These are phyloP conservation scores for Drosophila lowei DNA, from an alignment of 1,140 invertebrate genomes.

Conservation along the genomic window DNA sequence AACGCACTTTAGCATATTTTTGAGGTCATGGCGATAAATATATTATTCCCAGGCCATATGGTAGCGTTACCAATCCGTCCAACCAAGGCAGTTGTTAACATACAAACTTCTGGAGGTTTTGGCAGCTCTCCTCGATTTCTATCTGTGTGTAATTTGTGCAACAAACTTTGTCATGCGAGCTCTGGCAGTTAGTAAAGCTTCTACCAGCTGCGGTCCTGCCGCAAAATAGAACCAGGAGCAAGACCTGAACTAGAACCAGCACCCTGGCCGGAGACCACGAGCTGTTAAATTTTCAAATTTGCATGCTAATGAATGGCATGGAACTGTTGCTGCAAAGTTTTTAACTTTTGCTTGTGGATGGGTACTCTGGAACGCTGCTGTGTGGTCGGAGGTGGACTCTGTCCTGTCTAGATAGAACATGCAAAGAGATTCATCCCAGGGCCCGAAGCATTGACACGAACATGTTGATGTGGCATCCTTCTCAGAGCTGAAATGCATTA, in stretches of 20 bases:
- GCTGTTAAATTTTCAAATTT: slow-evolving; percentile 72
- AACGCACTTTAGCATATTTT: slow-evolving; percentile 16
- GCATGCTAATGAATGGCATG: slow-evolving; percentile 71
- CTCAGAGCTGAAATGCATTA: slow-evolving; percentile 47
- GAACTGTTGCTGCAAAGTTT: slow-evolving; percentile 36
- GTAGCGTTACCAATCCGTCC: background rate
- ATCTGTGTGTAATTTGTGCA: slow-evolving; percentile 54
- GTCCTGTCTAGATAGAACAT: too few relatives aligned
- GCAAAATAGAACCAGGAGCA: slow-evolving; percentile 13
- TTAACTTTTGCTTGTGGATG: slow-evolving; percentile 35
- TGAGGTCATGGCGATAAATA: slow-evolving; percentile 43
- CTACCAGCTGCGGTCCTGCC: slow-evolving; percentile 24
- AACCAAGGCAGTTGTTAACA: background rate
- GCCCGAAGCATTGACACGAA: slow-evolving; percentile 8
- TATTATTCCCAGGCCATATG: slow-evolving; percentile 19
- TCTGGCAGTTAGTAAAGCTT: slow-evolving; percentile 56
- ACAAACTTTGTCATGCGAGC: slow-evolving; percentile 63
- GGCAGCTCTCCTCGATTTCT: slow-evolving; percentile 25
- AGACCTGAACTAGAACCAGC: slow-evolving; percentile 7
- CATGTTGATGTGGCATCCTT: slow-evolving; percentile 22
- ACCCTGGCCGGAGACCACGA: slow-evolving; percentile 9
- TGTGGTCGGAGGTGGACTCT: slow-evolving; percentile 4
- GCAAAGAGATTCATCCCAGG: too few relatives aligned
- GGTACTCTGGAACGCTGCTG: background rate
- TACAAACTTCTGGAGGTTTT: slow-evolving; percentile 14